Percentiles rank a stretch among this genome's conserved stretches.
Evolutionary conservation across 2,113 vertebrate genomes (phyloP).

Genomic region (Camelus bactrianus): DNA sequence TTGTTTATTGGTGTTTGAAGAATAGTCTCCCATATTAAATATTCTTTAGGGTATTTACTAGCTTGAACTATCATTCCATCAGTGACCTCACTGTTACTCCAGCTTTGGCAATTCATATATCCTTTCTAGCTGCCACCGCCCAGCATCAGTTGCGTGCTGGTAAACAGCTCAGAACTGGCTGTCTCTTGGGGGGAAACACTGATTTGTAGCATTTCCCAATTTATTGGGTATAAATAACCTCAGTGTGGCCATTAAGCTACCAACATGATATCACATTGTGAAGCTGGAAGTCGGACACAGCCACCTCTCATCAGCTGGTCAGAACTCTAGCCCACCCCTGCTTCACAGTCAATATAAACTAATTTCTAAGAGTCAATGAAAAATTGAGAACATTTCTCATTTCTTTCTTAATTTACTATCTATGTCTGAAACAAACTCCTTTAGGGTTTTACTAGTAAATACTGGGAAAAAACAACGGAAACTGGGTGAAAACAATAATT

Average conservation of each 20-base stretch:
- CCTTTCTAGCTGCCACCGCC: not conserved
- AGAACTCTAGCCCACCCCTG: not conserved
- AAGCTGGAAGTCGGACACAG: rapidly evolving
- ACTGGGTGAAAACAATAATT: not conserved
- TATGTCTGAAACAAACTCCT: not conserved
- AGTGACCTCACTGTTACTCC: not conserved
- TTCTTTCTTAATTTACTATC: not conserved
- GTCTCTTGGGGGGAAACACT: not conserved
- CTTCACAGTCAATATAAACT: not conserved
- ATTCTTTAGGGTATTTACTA: not conserved
- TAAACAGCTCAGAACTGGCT: not conserved
- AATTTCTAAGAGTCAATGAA: not conserved
- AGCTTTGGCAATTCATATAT: not conserved
- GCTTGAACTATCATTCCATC: not conserved
- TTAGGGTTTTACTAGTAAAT: not conserved
- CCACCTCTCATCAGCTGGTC: not conserved
- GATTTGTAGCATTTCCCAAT: not conserved
- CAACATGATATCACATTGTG: not conserved
- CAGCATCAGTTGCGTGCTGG: not conserved
- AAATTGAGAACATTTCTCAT: not conserved
- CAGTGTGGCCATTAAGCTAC: not conserved
- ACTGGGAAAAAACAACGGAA: not conserved
- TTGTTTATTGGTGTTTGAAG: not conserved
- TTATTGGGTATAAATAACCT: not conserved
- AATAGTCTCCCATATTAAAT: not conserved